A percentile compares a stretch with the other conserved stretches of the same genome.
phyloP scores from a whole-genome alignment of 2,888 invertebrate species.

The Himalopsyche japonica region DNA sequence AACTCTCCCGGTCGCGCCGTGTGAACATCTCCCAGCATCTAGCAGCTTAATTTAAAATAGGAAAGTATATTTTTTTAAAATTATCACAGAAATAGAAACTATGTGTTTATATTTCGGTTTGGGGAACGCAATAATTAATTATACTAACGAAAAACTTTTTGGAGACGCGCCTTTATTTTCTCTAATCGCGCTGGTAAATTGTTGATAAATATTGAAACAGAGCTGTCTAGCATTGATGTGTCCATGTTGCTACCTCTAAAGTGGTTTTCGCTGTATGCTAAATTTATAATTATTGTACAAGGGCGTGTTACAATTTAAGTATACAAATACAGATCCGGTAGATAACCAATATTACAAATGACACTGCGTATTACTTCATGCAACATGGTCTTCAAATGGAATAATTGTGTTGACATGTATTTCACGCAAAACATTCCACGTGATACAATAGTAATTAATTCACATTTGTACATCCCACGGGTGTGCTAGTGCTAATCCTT shows the following conservation, averaged over 20 bases:
- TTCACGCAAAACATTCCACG: not conserved
- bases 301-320: not conserved
- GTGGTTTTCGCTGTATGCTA: not conserved
- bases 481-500: too few species aligned
- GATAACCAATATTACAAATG: not conserved
- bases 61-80: too few species aligned
- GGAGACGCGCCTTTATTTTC: not conserved
- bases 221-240: not conserved
- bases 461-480: not conserved
- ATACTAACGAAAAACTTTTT: too few species aligned
- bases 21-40: too few species aligned
- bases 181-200: not conserved
- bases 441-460: not conserved
- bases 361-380: not conserved
- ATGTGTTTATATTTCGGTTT: too few species aligned
- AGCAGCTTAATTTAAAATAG: too few species aligned
- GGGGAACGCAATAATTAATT: too few species aligned
- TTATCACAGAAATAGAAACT: too few species aligned
- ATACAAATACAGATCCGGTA: not conserved
- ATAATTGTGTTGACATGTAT: not conserved
- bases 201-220: not conserved
- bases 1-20: too few species aligned
- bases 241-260: not conserved
- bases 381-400: not conserved
- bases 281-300: not conserved